Percentiles rank a stretch among this genome's conserved stretches.
Evolutionary conservation across 2,113 vertebrate species (phyloP).

Genomic region (Enhydra lutris): DNA sequence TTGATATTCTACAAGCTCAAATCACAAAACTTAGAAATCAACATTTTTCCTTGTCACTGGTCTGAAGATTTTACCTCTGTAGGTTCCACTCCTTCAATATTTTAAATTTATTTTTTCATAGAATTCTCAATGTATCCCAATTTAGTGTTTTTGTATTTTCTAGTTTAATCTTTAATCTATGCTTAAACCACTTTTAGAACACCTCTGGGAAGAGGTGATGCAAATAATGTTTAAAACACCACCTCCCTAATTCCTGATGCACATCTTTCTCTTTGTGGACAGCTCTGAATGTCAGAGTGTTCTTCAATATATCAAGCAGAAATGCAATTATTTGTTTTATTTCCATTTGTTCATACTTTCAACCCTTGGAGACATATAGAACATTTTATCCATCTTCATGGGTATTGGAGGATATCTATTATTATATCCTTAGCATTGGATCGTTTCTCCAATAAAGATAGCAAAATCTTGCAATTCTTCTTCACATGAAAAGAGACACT

Average conservation of each 20-base stretch:
- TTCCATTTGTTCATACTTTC: not conserved
- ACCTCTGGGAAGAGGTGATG: not conserved
- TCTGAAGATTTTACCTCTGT: not conserved
- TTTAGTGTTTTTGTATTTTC: not conserved
- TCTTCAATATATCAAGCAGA: not conserved
- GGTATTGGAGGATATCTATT: not conserved
- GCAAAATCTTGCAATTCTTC: not conserved
- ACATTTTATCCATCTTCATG: not conserved
- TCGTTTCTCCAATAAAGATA: not conserved
- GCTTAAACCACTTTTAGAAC: not conserved
- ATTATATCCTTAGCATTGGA: not conserved
- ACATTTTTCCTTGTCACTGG: not conserved
- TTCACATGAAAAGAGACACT: not conserved
- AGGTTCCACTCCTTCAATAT: not conserved
- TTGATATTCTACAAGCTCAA: not conserved
- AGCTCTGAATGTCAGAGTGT: not conserved
- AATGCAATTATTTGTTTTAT: not conserved
- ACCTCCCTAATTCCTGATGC: not conserved
- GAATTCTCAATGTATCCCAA: not conserved
- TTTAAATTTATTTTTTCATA: not conserved
- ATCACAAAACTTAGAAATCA: not conserved
- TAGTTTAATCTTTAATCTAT: not conserved
- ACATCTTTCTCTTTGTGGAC: not conserved
- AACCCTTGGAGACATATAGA: not conserved
- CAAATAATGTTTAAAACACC: not conserved